These are phyloP conservation scores for Baryphthengus martii DNA, from an alignment of 2,113 vertebrate species.

Conservation along the genomic window DNA sequence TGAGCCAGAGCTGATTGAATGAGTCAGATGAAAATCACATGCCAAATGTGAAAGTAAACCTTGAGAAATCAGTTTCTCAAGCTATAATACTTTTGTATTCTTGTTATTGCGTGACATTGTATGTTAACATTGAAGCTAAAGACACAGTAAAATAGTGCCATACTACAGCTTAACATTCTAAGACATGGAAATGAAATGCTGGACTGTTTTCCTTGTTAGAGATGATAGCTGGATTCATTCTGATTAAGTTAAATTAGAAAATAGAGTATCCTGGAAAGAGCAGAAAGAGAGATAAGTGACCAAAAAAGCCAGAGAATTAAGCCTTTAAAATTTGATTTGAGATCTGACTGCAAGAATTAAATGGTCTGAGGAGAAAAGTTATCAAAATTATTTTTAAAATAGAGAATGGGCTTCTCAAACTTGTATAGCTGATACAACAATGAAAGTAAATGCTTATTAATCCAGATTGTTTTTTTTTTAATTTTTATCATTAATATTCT, in stretches of 20 bases:
- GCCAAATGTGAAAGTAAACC: not conserved
- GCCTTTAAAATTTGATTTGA: not conserved
- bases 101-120: not conserved
- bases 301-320: not conserved
- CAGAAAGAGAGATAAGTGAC: not conserved
- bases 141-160: not conserved
- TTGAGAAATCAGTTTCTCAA: not conserved
- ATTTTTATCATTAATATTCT: not conserved
- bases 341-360: not conserved
- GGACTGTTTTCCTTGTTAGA: not conserved
- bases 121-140: not conserved
- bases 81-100: not conserved
- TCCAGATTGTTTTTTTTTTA: not conserved
- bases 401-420: not conserved
- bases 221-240: not conserved
- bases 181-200: not conserved
- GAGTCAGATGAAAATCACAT: not conserved
- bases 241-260: not conserved
- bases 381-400: not conserved
- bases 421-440: not conserved
- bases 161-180: not conserved
- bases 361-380: fast-evolving
- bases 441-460: not conserved
- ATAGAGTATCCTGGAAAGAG: not conserved
- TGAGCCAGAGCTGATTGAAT: not conserved